Conservation (phyloP, 2,113 vertebrate species). For the Agelaius phoeniceus region DNA sequence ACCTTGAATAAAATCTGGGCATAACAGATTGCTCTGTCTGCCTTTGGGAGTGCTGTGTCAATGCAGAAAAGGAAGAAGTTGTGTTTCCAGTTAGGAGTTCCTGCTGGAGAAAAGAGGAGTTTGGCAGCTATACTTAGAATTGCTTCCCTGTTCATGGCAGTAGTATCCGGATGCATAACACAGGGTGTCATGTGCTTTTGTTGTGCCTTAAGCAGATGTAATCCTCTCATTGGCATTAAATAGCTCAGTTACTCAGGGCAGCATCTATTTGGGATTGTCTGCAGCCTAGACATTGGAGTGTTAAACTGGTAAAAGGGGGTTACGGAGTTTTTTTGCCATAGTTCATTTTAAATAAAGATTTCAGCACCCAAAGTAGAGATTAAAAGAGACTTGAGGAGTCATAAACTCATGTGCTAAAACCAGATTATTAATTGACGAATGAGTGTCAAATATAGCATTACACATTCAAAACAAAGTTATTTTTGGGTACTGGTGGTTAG, state of each 20-base stretch:
- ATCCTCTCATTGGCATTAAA: background rate
- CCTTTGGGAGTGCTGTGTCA: background rate
- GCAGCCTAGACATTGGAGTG: background rate
- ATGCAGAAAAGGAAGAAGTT: background rate
- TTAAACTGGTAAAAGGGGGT: background rate
- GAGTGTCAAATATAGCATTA: background rate
- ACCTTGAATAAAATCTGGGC: background rate
- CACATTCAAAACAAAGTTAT: background rate
- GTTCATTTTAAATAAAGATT: background rate
- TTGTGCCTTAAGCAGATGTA: background rate
- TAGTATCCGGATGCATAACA: background rate
- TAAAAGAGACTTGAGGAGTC: background rate
- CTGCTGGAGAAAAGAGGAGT: background rate
- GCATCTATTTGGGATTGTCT: background rate
- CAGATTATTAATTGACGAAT: background rate
- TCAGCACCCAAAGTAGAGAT: background rate
- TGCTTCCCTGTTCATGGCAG: background rate
- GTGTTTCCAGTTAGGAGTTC: background rate
- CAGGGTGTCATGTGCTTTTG: background rate
- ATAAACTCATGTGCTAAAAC: background rate
- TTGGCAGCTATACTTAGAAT: background rate
- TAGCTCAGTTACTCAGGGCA: background rate
- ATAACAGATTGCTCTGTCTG: background rate
- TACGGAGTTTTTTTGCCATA: rapidly evolving
- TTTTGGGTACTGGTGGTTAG: background rate